A percentile compares a stretch with the other conserved stretches of the same genome.
Evolutionary conservation across 2,888 invertebrate genomes (phyloP).

Genomic region (Griposia aprilina): DNA sequence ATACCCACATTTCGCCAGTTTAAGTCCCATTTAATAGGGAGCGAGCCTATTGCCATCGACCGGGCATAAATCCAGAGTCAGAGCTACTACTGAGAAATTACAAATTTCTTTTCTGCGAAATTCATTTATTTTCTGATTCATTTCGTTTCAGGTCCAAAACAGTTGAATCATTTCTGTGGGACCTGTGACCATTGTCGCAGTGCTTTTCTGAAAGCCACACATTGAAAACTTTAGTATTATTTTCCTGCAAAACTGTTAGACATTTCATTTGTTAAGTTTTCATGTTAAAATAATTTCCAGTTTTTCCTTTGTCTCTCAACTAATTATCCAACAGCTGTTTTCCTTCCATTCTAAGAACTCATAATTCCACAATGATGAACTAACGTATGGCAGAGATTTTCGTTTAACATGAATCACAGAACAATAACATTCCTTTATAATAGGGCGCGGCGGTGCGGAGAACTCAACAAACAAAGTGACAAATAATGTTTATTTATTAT

Average conservation of each 20-base stretch:
- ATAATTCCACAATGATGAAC: slow-evolving; percentile 21
- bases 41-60: neutral
- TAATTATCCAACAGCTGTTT: slow-evolving; percentile 4
- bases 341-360: slow-evolving; percentile 31
- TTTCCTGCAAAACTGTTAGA: neutral
- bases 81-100: neutral
- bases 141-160: neutral
- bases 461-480: slow-evolving; percentile 36
- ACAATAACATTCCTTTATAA: slow-evolving; percentile 51
- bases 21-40: neutral
- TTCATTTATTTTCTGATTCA: neutral
- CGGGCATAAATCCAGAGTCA: neutral
- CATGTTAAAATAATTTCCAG: neutral
- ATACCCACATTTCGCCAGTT: neutral
- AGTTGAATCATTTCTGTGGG: neutral
- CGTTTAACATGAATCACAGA: slow-evolving; percentile 40
- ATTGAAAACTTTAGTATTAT: neutral
- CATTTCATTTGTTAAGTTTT: neutral
- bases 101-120: neutral
- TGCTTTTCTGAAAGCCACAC: neutral
- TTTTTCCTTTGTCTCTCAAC: slow-evolving; percentile 16
- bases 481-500: slow-evolving; percentile 52
- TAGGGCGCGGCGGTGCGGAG: slow-evolving; percentile 22
- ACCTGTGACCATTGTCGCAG: neutral
- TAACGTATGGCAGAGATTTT: neutral